phyloP scores from a whole-genome alignment of 2,797 vertebrate species.

The Glossophaga mutica region DNA sequence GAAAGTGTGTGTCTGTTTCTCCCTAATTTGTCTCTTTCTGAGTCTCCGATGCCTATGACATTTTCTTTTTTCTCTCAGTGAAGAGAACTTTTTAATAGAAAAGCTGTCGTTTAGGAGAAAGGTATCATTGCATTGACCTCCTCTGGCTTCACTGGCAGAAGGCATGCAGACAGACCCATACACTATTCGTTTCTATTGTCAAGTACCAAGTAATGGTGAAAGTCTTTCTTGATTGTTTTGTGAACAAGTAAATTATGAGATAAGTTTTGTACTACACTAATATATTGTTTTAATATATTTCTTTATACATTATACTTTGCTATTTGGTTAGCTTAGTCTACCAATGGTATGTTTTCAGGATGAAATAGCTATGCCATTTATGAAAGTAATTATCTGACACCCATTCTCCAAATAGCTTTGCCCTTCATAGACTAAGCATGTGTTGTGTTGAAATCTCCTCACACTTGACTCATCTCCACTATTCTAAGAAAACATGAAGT shows the following conservation, averaged over 20 bases:
- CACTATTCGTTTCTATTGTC: not conserved
- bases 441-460: slow-evolving; percentile 18
- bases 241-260: not conserved
- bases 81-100: not conserved
- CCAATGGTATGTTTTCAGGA: not conserved
- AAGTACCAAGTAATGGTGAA: slow-evolving; percentile 6
- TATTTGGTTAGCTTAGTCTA: slow-evolving; percentile 31
- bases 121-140: not conserved
- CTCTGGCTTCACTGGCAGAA: not conserved
- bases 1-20: not conserved
- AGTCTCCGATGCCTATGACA: not conserved
- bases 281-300: slow-evolving; percentile 33
- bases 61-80: slow-evolving; percentile 13
- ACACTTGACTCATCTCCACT: not conserved
- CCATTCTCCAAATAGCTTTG: slow-evolving; percentile 38
- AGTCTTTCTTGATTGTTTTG: not conserved
- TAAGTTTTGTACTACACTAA: not conserved
- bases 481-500: slow-evolving; percentile 3
- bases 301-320: not conserved
- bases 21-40: not conserved
- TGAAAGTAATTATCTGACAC: slow-evolving; percentile 35
- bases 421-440: not conserved
- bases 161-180: not conserved
- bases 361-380: not conserved
- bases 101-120: not conserved